Base-by-base conservation (phyloP, 2,797 vertebrate species). In the Anolis apletophallus region DNA sequence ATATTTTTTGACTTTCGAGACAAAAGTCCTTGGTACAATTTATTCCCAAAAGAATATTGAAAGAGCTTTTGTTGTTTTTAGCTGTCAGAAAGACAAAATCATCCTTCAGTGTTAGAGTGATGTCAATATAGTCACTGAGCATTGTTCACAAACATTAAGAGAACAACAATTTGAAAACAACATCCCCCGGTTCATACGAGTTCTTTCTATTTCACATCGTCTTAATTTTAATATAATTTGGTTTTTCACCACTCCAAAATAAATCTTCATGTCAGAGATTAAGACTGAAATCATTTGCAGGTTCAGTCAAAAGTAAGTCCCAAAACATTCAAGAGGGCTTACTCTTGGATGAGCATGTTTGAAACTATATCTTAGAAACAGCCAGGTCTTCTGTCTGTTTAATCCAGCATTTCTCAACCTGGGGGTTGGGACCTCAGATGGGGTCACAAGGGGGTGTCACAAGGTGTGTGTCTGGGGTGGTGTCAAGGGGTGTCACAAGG, bases 11-110 rank as follows among this genome's bases (percentile, higher is more conserved):
- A 29, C 5, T 84, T 88, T 74, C 82, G 86, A 85, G 74, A 87
- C 32, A 85, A 88, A 93, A 81, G 34, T 57, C 73, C 91, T 90
- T 91, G 85, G 73, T 92, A 86, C 78, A 84, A 85, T 79, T 88
- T 68, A 79, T 83, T 80, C 52, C 81, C 26, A 26, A 73, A 93
- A 87, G 26, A 71, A 13, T 11, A 75, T 57, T 93, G 80, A 91
- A 92, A 90, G 76, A 1, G 50, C 89, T 85, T 84, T 90, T 91
- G 87, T 79, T 91, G 16, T 46, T 92, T 79, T 54, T 34, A 75
- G 8, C 79, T 87, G 69, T 87, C 87, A 76, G 5, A 59, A 6
- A 85, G 77, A 84, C 87, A 91, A 90, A 82, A 71, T 85, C 54
- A 88, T 40, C 72, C 85, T 89, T 87, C 29, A 87, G 79, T 21